phyloP scores from a whole-genome alignment of 1,140 invertebrate genomes.

The Diorhabda carinulata region DNA sequence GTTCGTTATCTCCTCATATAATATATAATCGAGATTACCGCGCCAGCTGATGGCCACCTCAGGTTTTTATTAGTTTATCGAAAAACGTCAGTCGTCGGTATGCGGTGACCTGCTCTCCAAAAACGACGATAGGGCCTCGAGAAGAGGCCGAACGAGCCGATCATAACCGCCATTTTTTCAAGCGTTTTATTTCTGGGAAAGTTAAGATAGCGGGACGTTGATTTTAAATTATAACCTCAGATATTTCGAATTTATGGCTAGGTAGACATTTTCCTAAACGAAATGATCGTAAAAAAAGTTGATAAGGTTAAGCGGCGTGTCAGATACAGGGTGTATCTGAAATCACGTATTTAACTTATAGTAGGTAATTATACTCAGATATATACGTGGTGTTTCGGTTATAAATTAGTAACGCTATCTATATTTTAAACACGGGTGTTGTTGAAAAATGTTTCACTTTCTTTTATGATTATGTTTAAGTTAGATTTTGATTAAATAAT shows the following conservation, averaged over 20 bases:
- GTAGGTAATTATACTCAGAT: no score
- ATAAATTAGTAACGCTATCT: no score
- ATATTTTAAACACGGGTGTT: no score
- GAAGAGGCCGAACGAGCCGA: not conserved
- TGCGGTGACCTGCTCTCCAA: conserved; percentile 15
- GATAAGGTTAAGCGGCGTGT: not conserved
- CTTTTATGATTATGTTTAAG: no score
- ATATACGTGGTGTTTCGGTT: no score
- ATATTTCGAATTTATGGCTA: not conserved
- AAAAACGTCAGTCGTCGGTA: conserved; percentile 10
- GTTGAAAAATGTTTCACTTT: no score
- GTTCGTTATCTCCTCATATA: conserved; percentile 11
- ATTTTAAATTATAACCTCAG: not conserved
- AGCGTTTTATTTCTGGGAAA: conserved; percentile 1
- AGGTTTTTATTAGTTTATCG: conserved; percentile 21
- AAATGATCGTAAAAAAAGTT: conserved; percentile 3
- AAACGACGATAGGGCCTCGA: conserved; percentile 7
- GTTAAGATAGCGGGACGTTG: not conserved
- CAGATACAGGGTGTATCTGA: no score
- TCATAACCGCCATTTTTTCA: conserved; percentile 14
- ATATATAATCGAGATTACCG: conserved; percentile 20
- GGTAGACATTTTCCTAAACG: not conserved
- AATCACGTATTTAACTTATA: no score
- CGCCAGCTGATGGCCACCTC: conserved; percentile 19
- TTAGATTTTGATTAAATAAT: no score